Evolutionary conservation across 2,797 vertebrate genomes (phyloP), one percentile per base, ranked within the genome.

Genomic region (Vultur gryphus): DNA sequence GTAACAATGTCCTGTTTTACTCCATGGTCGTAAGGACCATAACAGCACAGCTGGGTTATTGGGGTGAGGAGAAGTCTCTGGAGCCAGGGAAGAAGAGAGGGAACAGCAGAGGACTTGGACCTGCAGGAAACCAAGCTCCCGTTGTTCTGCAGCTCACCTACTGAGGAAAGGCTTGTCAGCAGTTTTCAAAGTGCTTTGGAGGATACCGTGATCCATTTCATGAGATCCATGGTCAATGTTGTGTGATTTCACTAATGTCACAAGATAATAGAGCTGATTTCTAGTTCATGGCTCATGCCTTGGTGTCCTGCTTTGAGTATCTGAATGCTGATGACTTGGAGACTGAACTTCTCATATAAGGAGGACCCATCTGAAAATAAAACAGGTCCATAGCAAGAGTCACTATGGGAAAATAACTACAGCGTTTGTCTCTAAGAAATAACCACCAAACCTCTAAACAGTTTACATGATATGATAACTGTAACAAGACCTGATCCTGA

Each of bases 381-480:
- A 46, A 28, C 10, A 54, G 15, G 28, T 49, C 61, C n/a, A 2
- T 9, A 33, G 28, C 35, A 55, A 62, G 62, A 62, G 35, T 69
- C 3, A 0, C 54, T 58, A 0, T 10, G 16, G 24, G 52, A 71
- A 44, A 84, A 19, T 24, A 76, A 16, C 69, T 31, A 7, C 1
- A 8, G 31, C 24, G 90, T 65, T 28, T 69, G 19, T 65, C 72
- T 81, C 8, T 25, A 26, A 23, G 29, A 37, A 82, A 19, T n/a
- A 58, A 39, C 9, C 12, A 49, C 28, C 29, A 69, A 58, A 73
- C 35, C 18, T n/a, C 16, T 52, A 2, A 71, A 49, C 20, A 61
- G 54, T n/a, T 77, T 57, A 17, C 1, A 0, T 11, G 29, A 31
- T 31, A 14, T 18, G n/a, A 3, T 31, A 55, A 0, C 11, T 58